Percentiles rank a stretch among this genome's conserved stretches.
These are phyloP conservation scores for Papilio polytes DNA, from an alignment of 1,140 invertebrate genomes.

Conservation along the genomic window DNA sequence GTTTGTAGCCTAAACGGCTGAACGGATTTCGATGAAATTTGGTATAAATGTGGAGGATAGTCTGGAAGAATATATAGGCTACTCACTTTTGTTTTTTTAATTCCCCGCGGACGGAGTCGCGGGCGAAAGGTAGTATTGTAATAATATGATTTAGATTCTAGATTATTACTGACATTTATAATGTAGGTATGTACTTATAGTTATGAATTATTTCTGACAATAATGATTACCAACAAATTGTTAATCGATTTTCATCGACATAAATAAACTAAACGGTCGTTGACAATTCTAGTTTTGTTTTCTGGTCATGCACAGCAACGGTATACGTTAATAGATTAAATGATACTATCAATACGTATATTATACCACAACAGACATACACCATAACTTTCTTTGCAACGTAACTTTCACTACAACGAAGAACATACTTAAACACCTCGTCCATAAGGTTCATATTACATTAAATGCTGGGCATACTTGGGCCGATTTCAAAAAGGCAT, in stretches of 20 bases:
- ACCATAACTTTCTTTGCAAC: conserved; percentile 47
- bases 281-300: conserved; percentile 54
- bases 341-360: conserved; percentile 32
- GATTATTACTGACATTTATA: too few relatives aligned
- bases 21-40: too few relatives aligned
- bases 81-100: too few relatives aligned
- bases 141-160: too few relatives aligned
- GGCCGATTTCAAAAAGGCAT: conserved; percentile 44
- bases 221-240: too few relatives aligned
- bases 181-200: too few relatives aligned
- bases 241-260: conserved; percentile 27
- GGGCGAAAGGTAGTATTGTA: too few relatives aligned
- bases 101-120: too few relatives aligned
- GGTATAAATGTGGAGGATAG: too few relatives aligned
- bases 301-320: conserved; percentile 61
- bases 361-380: conserved; percentile 21
- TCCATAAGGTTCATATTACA: conserved; percentile 18
- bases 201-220: too few relatives aligned
- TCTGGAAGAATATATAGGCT: too few relatives aligned
- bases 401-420: conserved; percentile 41
- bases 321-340: conserved; percentile 48
- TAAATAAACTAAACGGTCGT: conserved; percentile 48
- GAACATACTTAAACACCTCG: neutral
- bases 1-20: too few relatives aligned
- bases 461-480: conserved; percentile 36